Conservation (phyloP, 2,797 vertebrate genomes). For the Botia kubotai region DNA sequence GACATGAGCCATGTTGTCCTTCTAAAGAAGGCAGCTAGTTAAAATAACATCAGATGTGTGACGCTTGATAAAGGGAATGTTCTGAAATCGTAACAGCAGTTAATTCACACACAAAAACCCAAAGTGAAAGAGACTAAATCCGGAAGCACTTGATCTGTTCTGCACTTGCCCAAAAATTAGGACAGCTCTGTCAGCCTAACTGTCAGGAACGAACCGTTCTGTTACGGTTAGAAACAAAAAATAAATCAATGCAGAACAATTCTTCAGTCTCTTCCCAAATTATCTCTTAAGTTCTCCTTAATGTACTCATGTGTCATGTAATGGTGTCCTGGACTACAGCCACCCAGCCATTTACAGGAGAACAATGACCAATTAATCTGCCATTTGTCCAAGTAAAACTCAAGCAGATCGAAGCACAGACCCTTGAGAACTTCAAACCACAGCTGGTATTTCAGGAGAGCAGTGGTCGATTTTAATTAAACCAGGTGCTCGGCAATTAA, state of each 20-base stretch:
- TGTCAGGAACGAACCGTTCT: neutral
- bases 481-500: conserved; percentile 59
- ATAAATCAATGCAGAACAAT: neutral
- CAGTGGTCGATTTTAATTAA: conserved; percentile 62
- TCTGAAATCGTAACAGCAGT: neutral
- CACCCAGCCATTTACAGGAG: conserved; percentile 18
- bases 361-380: conserved; percentile 54
- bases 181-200: neutral
- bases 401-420: conserved; percentile 47
- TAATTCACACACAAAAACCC: neutral
- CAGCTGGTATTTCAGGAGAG: conserved; percentile 43
- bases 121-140: neutral
- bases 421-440: conserved; percentile 30
- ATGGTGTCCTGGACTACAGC: conserved; percentile 21
- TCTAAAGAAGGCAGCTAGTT: neutral
- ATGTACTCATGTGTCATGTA: conserved; percentile 5
- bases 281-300: conserved; percentile 11
- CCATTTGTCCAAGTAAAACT: conserved; percentile 48
- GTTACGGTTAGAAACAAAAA: neutral
- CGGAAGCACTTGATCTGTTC: neutral
- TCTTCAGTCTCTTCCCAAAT: neutral
- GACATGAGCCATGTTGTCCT: neutral
- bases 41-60: neutral
- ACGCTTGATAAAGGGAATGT: neutral
- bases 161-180: neutral